phyloP scores from a whole-genome alignment of 2,797 vertebrate genomes.

The Pseudotriccus pelzelni region DNA sequence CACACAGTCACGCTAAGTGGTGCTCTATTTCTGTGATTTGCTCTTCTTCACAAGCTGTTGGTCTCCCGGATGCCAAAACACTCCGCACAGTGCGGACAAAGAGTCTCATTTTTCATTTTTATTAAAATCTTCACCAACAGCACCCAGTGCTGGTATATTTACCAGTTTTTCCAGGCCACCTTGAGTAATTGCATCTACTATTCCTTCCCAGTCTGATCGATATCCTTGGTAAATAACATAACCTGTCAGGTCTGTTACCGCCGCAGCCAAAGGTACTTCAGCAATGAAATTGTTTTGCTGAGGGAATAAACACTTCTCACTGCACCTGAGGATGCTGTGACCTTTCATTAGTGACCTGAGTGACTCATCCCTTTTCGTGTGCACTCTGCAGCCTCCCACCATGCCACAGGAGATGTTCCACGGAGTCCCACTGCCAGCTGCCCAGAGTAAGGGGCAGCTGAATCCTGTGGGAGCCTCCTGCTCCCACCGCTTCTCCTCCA shows the following conservation, averaged over 20 bases:
- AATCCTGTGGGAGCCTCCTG: not conserved
- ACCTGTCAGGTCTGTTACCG: not conserved
- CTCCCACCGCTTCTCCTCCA: not conserved
- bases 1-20: not conserved
- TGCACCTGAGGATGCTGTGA: not conserved
- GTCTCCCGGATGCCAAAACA: not conserved
- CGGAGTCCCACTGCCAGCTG: not conserved
- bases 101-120: not conserved
- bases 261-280: not conserved
- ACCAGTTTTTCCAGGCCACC: not conserved
- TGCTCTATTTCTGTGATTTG: conserved; percentile 19
- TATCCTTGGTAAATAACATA: not conserved
- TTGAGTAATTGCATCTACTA: not conserved
- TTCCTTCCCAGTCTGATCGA: not conserved
- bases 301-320: not conserved
- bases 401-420: rapidly evolving
- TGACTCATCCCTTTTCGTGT: conserved; percentile 19
- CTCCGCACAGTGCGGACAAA: not conserved
- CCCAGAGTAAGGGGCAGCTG: rapidly evolving
- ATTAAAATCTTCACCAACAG: not conserved
- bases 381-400: not conserved
- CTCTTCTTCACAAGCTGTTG: conserved; percentile 13
- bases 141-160: not conserved
- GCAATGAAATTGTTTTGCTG: not conserved
- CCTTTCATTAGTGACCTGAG: conserved; percentile 23